Evolutionary conservation across 2,888 invertebrate genomes (phyloP), one percentile per base, ranked within the genome.

Genomic region (Catocala sponsa): DNA sequence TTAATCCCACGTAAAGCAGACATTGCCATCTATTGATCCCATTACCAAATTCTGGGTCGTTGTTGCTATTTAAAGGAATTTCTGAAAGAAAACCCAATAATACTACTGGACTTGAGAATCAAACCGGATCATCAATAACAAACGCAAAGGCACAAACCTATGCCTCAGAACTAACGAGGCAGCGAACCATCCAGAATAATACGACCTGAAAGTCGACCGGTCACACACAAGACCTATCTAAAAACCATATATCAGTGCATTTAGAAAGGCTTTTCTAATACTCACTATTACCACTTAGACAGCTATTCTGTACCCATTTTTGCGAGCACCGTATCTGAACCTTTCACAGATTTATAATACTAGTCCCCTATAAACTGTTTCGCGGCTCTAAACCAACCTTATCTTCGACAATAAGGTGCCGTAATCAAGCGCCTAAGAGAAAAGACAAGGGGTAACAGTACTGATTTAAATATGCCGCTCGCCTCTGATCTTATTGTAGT

Each of bases 401-500:
- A 76, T 76, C 75, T 56, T 6, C 38, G 12, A 76, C 72, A 69
- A 74, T 75, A 76, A 74, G 72, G 65, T 72, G 48, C 63, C 60
- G 63, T 44, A 71, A 73, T 76, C 74, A 56, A 54, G 63, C 59
- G 65, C 64, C 65, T 62, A 72, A 63, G 61, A 25, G 25, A 25
- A 25, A 65, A 33, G 47, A 47, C 9, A 48, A 33, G 25, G 32
- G 10, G 6, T 55, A 35, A 13, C 55, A 35, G 13, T 54, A 43
- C 33, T 6, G 38, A n/a, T 46, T 55, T 55, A 47, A 46, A 41
- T 42, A 41, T 25, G 32, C 12, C 44, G 12, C 42, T 11, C 42
- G 42, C 35, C 7, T 38, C 35, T 38, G 35, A 38, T 38, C 35
- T 38, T 38, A 44, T n/a, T 12, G 12, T 6, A 5, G 12, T n/a